Base-by-base conservation (phyloP, 2,888 invertebrate species). In the Drosophila limbata region DNA sequence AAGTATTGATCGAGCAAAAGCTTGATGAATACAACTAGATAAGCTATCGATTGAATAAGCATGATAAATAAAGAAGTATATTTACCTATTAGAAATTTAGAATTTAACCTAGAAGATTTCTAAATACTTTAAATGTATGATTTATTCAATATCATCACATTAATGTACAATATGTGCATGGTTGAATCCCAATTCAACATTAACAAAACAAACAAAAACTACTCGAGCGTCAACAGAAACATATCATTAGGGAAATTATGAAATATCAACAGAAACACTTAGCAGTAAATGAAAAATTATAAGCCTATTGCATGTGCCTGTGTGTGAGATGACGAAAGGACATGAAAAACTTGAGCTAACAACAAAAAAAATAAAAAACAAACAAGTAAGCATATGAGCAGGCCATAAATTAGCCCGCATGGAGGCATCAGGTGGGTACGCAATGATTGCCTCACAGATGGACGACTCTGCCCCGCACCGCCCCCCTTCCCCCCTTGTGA, bases 321-420 rank as follows among this genome's bases (percentile, higher is more conserved):
- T 21, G 17, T 83, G 81, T 68, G 17, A 80, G 81, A 66, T 78
- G 84, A 76, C 73, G 73, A 59, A 61, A 66, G 66, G 68, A 70
- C 72, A 56, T 45, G 47, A 60, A 48, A 61, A 48, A 45, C n/a
- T 11, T 6, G n/a, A 19, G 11, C 15, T 47, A 6, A 15, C 31
- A 13, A 33, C 15, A 40, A 19, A 17, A 62, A 44, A 60, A 13
- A 28, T 17, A 47, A 55, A 57, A 60, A 53, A 59, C 42, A 55
- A 64, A 37, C 55, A 83, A 75, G 55, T 69, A 69, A 78, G 69
- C 80, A 82, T 77, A 66, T 70, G 81, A 83, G 69, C 65, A 88
- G 70, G 82, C 82, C 73, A 86, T 88, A 88, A 86, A 86, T 86
- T 82, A 86, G 86, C 86, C 86, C 86, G 88, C 88, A 86, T 86